Base-by-base conservation (phyloP, 2,888 invertebrate genomes). In the Apoderus coryli region DNA sequence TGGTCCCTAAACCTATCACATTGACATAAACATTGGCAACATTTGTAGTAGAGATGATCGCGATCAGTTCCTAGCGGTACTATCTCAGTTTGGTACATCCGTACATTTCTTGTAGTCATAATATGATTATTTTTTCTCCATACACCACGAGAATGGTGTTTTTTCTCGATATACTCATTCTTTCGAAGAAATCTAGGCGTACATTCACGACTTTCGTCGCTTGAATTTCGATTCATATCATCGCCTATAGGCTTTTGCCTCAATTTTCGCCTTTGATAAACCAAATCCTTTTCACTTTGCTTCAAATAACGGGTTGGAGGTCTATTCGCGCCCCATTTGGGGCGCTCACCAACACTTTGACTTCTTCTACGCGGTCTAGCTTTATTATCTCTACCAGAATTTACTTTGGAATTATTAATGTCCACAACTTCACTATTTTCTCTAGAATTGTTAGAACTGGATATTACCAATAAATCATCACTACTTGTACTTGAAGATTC, bases 241-340 rank as follows among this genome's bases (percentile, higher is more conserved):
- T 56, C 60, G 35, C 76, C 66, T n/a, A n/a, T n/a, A 40, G 71
- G 64, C 52, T 73, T 71, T 47, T 72, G 68, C 10, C 74, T 61
- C 31, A 74, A 57, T 54, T 79, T 76, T 38, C 73, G 61, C 49
- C 74, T 69, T 53, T 75, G 74, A 46, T 82, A 84, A 52, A 81
- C 73, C 1, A 82, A 82, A 61, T 88, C 88, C 47, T 86, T 80
- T 53, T 88, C 88, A 48, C 86, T 86, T 57, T 88, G 86, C 49
- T 86, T 86, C 35, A 85, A 68, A 50, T 86, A 88, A 45, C 82
- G 76, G 6, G 79, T 79, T 13, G 75, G 74, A 4, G 85, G 84
- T 40, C 74, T 64, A 45, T 77, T 78, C 2, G 72, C 78, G 23
- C 76, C 72, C 81, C 81, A 75, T 57, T 81, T 71, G 7, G 76